phyloP scores from a whole-genome alignment of 1,140 invertebrate genomes.

The Galleria mellonella region DNA sequence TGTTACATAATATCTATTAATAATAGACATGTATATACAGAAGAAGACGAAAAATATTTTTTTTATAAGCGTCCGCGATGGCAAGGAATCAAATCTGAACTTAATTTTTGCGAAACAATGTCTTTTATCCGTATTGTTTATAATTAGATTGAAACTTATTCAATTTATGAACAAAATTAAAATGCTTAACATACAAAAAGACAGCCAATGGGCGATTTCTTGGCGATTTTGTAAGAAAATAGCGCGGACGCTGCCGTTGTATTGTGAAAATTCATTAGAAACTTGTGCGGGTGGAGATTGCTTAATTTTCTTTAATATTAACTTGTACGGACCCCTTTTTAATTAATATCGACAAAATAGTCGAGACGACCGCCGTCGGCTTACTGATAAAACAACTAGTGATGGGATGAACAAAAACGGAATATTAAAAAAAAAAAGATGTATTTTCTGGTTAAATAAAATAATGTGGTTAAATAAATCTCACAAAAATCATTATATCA shows the following conservation, averaged over 20 bases:
- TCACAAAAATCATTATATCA: too few relatives aligned
- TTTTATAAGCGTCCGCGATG: too few relatives aligned
- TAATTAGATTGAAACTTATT: conserved; percentile 1
- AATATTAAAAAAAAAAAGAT: too few relatives aligned
- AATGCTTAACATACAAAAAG: conserved; percentile 6
- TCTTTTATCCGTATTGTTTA: too few relatives aligned
- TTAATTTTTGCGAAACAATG: too few relatives aligned
- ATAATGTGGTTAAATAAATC: too few relatives aligned
- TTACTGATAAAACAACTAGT: conserved; percentile 48
- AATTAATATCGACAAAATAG: conserved; percentile 74
- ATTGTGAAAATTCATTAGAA: conserved; percentile 63
- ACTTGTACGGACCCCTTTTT: conserved; percentile 67
- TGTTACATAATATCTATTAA: too few relatives aligned
- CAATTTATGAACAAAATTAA: conserved; percentile 11
- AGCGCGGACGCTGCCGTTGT: conserved; percentile 12
- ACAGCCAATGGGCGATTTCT: not conserved
- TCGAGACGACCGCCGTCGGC: conserved; percentile 45
- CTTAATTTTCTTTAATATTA: conserved; percentile 74
- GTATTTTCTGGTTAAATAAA: too few relatives aligned
- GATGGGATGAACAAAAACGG: conserved; percentile 23
- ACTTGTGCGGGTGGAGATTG: conserved; percentile 52
- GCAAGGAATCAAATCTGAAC: too few relatives aligned
- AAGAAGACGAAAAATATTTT: too few relatives aligned
- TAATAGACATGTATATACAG: too few relatives aligned
- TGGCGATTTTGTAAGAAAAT: not conserved